A percentile compares a stretch with the other conserved stretches of the same genome.
Conservation (phyloP, 2,113 vertebrate species). For the Pseudorectes ferrugineus region DNA sequence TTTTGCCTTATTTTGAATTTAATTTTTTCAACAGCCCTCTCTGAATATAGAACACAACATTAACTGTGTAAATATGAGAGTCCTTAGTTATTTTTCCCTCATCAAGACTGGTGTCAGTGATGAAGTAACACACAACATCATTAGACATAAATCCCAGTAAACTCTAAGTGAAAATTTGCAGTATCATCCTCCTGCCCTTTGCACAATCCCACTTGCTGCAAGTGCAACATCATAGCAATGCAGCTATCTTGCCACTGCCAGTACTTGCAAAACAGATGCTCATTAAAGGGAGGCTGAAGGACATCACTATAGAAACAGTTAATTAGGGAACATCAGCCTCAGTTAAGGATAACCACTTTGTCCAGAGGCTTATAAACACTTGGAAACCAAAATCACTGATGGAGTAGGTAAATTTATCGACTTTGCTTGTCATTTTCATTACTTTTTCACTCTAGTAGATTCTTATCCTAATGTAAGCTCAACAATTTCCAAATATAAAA, state of each 20-base stretch:
- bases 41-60: neutral
- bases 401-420: neutral
- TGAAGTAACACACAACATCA: neutral
- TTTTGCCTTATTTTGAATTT: neutral
- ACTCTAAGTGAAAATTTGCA: neutral
- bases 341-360: neutral
- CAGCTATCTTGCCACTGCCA: neutral
- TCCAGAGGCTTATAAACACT: neutral
- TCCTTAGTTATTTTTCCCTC: neutral
- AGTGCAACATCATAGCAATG: neutral
- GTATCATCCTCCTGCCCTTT: neutral
- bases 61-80: neutral
- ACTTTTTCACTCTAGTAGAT: neutral
- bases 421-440: neutral
- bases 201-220: neutral
- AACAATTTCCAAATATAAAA: neutral
- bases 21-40: neutral
- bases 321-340: neutral
- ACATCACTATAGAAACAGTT: conserved; percentile 9
- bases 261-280: neutral
- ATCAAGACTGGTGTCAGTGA: neutral
- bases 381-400: neutral
- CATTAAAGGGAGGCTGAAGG: neutral
- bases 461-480: neutral
- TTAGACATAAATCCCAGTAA: neutral